These are phyloP conservation scores for Caenorhabditis auriculariae DNA, from an alignment of 2,888 invertebrate genomes.

Conservation along the genomic window DNA sequence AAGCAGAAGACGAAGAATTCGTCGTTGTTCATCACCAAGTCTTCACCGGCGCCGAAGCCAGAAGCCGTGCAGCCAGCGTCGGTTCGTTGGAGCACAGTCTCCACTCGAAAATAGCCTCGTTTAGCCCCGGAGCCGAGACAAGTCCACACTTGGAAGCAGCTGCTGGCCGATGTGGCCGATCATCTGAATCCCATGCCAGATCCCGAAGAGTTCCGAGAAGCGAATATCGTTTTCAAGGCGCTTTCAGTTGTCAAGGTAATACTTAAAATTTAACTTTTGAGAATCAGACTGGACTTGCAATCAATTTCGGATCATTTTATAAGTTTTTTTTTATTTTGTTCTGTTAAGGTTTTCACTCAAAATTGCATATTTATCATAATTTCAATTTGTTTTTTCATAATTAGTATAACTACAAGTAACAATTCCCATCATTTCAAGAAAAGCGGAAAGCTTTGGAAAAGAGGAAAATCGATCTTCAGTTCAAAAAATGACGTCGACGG, in stretches of 20 bases:
- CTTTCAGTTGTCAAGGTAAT: slow-evolving; percentile 16
- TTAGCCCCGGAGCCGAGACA: slow-evolving; percentile 23
- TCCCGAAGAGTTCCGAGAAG: slow-evolving; percentile 29
- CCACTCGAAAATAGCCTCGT: neutral
- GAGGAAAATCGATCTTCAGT: too few relatives aligned
- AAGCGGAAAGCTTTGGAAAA: too few relatives aligned
- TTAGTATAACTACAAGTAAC: too few relatives aligned
- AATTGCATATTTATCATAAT: too few relatives aligned
- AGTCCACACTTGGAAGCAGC: slow-evolving; percentile 17
- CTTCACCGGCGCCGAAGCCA: slow-evolving; percentile 34
- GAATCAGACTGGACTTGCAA: too few relatives aligned
- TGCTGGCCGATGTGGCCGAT: slow-evolving; percentile 11
- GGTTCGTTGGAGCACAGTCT: slow-evolving; percentile 2
- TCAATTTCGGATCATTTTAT: too few relatives aligned
- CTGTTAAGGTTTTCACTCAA: too few relatives aligned
- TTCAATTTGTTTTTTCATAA: too few relatives aligned
- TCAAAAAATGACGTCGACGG: too few relatives aligned
- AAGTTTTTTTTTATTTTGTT: too few relatives aligned
- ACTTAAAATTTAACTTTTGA: neutral
- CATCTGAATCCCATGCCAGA: slow-evolving; percentile 28
- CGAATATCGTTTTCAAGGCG: slow-evolving; percentile 21
- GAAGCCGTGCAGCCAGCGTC: slow-evolving; percentile 38
- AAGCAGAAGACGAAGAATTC: slow-evolving; percentile 29
- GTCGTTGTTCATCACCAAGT: slow-evolving; percentile 38
- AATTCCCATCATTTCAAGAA: too few relatives aligned